Evolutionary conservation across 1,140 invertebrate species (phyloP), one percentile per base, ranked within the genome.

Genomic region (Schlechtendalia chinensis): DNA sequence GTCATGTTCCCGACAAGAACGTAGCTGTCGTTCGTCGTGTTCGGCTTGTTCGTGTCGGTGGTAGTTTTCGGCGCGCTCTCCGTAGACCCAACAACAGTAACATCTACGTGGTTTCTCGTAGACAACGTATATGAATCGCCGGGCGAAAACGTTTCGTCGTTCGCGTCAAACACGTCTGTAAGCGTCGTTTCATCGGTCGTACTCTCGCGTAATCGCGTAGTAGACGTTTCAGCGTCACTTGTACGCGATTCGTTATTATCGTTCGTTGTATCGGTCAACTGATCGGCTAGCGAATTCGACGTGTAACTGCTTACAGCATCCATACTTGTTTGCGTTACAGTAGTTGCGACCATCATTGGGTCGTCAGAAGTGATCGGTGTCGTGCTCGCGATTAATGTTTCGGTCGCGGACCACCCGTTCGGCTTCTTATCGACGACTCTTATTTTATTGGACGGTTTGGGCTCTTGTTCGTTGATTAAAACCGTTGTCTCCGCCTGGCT

Each of bases 361-460:
- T 77, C 74, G 6, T 77, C 32, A 10, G 75, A 77, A 17, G n/a
- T 50, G 17, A 72, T 29, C 3, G 24, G 27, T n/a, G 17, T 61
- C 16, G 29, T 56, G 22, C 39, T 63, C 24, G 50, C 2, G 1
- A 27, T 6, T 14, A 50, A 11, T 16, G 11, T 24, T 10, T 27
- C 17, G 14, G 39, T 47, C 1, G 24, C 8, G 1, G 24, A 6
- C 10, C 11, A 19, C 4, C 50, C 29, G 0, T 79, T 47, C n/a
- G 22, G 24, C n/a, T 27, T 32, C 19, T 14, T 17, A 45, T 50
- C 24, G 0, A n/a, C 59, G 4, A 61, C 22, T 19, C 27, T 11
- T 11, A 79, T 47, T 47, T 77, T 56, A 45, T 61, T 47, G 17
- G 74, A 61, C 22, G 74, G 47, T 61, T 61, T 61, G 1, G 32